phyloP scores from a whole-genome alignment of 2,113 vertebrate species.

The Vireo altiloquus region DNA sequence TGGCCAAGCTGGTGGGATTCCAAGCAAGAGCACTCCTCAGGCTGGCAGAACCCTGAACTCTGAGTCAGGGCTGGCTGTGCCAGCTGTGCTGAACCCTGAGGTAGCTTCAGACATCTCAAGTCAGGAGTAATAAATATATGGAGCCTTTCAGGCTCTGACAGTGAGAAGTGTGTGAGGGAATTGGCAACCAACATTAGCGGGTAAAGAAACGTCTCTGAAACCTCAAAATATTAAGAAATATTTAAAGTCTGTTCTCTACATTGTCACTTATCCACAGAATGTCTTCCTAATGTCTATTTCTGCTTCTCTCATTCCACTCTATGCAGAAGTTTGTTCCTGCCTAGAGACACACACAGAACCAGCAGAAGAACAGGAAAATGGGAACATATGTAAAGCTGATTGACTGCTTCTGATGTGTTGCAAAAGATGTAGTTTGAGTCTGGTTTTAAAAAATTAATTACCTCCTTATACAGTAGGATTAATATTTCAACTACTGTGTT shows the following conservation, averaged over 20 bases:
- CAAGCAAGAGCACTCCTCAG: background rate
- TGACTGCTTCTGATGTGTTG: background rate
- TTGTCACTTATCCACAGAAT: background rate
- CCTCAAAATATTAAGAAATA: background rate
- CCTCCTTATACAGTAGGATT: background rate
- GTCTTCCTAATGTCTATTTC: background rate
- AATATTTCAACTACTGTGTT: background rate
- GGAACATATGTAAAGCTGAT: background rate
- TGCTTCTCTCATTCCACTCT: background rate
- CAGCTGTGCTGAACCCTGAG: background rate
- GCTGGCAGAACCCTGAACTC: background rate
- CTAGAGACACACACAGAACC: background rate
- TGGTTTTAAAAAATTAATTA: background rate
- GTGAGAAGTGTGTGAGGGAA: background rate
- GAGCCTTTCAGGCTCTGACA: background rate
- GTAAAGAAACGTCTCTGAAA: background rate
- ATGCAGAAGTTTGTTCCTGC: background rate
- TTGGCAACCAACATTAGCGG: background rate
- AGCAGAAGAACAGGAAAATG: background rate
- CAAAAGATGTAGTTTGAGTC: background rate
- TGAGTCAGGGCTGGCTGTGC: background rate
- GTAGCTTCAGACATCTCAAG: background rate
- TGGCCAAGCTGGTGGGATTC: background rate
- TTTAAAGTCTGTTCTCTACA: background rate
- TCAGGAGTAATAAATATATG: background rate